These are phyloP conservation scores for Fundulus diaphanus DNA, from an alignment of 2,797 vertebrate genomes.

Conservation along the genomic window DNA sequence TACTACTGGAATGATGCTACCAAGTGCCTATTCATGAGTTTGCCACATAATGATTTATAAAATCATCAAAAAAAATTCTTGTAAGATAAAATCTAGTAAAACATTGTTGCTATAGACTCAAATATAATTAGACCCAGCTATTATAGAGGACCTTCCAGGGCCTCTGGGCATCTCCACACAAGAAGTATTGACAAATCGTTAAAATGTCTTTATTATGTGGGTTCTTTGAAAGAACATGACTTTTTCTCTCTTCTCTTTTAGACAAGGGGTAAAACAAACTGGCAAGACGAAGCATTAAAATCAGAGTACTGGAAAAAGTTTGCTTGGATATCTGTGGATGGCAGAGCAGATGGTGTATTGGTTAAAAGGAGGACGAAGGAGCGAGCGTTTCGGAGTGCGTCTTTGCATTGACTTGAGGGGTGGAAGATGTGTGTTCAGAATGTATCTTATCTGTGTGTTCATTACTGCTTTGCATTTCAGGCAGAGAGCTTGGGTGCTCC, in stretches of 20 bases:
- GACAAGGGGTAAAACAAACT: conserved; percentile 18
- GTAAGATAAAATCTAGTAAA: conserved; percentile 16
- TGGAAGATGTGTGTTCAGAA: conserved; percentile 74
- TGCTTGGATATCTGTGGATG: conserved; percentile 57
- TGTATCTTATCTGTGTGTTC: conserved; percentile 80
- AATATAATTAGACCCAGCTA: background rate
- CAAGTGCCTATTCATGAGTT: background rate
- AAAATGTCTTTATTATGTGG: conserved; percentile 38
- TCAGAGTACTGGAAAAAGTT: conserved; percentile 20
- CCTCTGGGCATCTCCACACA: conserved; percentile 38
- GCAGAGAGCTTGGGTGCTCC: conserved; percentile 77
- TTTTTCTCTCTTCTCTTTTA: conserved; percentile 33
- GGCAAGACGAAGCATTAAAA: conserved; percentile 7
- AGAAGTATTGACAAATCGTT: conserved; percentile 42
- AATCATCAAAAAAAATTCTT: background rate
- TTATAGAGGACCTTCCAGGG: conserved; percentile 35
- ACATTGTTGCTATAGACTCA: background rate
- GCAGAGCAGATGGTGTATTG: conserved; percentile 47
- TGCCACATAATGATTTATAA: background rate
- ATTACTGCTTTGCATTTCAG: conserved; percentile 84
- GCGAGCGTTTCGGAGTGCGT: conserved; percentile 51
- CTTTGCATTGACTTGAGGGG: conserved; percentile 67
- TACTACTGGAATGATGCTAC: background rate
- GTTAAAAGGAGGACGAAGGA: conserved; percentile 43
- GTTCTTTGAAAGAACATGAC: conserved; percentile 36